Evolutionary conservation across 2,888 invertebrate genomes (phyloP), one percentile per base, ranked within the genome.

Genomic region (Liodrosophila aerea): DNA sequence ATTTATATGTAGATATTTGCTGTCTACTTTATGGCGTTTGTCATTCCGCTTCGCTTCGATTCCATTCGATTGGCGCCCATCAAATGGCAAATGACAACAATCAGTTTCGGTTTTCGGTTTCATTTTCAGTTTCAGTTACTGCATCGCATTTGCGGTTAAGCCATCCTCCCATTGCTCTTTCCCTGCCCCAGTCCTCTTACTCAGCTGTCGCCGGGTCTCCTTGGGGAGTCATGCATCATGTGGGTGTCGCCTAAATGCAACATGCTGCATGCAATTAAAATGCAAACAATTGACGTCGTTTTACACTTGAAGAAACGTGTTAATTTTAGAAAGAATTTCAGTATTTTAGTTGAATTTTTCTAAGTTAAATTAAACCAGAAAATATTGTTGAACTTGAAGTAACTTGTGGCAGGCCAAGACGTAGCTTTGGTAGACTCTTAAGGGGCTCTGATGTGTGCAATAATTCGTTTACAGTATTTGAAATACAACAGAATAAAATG

Each of bases 21-120:
- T 61, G 47, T 56, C 47, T 45, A 37, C 49, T 58, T 52, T 64
- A 61, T 73, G 65, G 54, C 54, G 62, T 29, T 30, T 71, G 53
- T 54, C 58, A 49, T 47, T 63, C 5, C 22, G 22, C 5, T 22
- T 22, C 22, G 3, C 3, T 22, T 2, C 22, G 3, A 22, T 15
- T 52, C 61, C 44, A 44, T 54, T 61, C 72, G 82, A 82, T 78
- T 61, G 75, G 53, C 43, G 61, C 53, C 51, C 83, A 76, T 80
- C 76, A 83, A 76, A 63, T 66, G 76, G 45, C 73, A 72, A 78
- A 78, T 85, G 85, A 78, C 85, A 78, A 78, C 85, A 82, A 78
- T 78, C 78, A 64, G 76, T 65, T 78, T 56, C 39, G 44, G 72
- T 64, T 11, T 13, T 16, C 43, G 1, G 41, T 31, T 29, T 16